These are phyloP conservation scores for Rotaria macrura DNA, from an alignment of 2,888 invertebrate species.

Conservation along the genomic window DNA sequence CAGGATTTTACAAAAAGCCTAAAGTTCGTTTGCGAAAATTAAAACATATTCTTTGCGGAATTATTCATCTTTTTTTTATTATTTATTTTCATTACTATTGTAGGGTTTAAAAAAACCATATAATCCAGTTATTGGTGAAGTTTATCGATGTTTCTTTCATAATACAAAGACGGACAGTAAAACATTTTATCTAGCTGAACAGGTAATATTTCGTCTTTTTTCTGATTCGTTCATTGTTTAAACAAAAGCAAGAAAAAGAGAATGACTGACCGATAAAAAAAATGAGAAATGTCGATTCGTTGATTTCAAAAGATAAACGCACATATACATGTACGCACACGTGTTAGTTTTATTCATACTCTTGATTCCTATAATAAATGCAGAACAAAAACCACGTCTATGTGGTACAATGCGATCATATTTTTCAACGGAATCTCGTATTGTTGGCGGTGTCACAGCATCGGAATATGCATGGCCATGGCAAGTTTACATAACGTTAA, in stretches of 20 bases:
- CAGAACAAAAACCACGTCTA: not conserved
- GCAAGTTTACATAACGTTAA: not conserved
- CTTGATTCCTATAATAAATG: not conserved
- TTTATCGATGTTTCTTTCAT: constrained; percentile 79
- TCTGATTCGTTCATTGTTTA: not conserved
- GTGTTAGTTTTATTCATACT: not conserved
- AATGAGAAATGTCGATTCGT: not conserved
- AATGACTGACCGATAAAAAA: not conserved
- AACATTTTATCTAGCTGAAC: constrained; percentile 83
- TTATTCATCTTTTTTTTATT: too few species aligned
- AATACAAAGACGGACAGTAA: constrained; percentile 65
- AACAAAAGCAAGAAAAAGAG: not conserved
- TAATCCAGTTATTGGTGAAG: constrained; percentile 83
- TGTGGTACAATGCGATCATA: not conserved
- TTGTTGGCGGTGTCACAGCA: not conserved
- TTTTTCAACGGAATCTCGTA: not conserved
- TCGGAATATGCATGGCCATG: not conserved
- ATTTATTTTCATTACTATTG: not conserved
- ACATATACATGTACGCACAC: too few species aligned
- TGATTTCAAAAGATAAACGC: not conserved
- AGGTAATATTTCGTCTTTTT: constrained; percentile 55
- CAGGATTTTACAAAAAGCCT: constrained; percentile 83
- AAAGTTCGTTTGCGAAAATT: constrained; percentile 49
- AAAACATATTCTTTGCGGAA: too few species aligned
- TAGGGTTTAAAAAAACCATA: constrained; percentile 81